Percentiles rank a stretch among this genome's conserved stretches.
phyloP scores from a whole-genome alignment of 2,888 invertebrate species.

The Drosophila mimetica region DNA sequence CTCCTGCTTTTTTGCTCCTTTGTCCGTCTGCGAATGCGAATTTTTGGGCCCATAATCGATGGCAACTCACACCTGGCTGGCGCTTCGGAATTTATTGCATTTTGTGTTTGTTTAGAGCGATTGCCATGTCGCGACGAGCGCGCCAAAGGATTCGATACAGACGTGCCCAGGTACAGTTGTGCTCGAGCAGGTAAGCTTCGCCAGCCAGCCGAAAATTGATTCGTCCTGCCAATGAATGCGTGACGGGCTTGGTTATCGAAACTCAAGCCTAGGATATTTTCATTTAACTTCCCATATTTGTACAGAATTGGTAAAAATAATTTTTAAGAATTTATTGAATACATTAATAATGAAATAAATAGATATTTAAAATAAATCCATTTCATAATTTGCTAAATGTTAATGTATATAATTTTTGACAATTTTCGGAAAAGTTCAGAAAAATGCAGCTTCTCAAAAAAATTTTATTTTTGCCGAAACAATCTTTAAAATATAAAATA shows the following conservation, averaged over 20 bases:
- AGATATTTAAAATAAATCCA: no score
- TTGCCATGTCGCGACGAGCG: constrained; percentile 70
- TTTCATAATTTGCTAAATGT: no score
- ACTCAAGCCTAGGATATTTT: not conserved
- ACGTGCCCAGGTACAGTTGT: constrained; percentile 61
- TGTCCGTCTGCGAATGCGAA: constrained; percentile 38
- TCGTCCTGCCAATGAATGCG: constrained; percentile 13
- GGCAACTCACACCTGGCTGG: constrained; percentile 28
- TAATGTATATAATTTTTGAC: no score
- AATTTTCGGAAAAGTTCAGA: no score
- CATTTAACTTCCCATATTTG: no score
- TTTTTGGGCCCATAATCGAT: constrained; percentile 73
- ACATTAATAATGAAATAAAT: no score
- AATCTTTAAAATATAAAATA: no score
- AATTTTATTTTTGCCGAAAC: no score
- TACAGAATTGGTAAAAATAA: no score
- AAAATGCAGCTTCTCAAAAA: no score
- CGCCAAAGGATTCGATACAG: constrained; percentile 48
- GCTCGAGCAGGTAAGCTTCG: constrained; percentile 36
- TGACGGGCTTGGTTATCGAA: not conserved
- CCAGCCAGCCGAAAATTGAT: constrained; percentile 20
- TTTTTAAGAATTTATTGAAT: no score
- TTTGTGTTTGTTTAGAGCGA: constrained; percentile 76
- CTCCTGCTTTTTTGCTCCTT: constrained; percentile 28
- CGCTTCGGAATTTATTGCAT: constrained; percentile 70